These are phyloP conservation scores for Jacana jacana DNA, from an alignment of 2,113 vertebrate species.

Conservation along the genomic window DNA sequence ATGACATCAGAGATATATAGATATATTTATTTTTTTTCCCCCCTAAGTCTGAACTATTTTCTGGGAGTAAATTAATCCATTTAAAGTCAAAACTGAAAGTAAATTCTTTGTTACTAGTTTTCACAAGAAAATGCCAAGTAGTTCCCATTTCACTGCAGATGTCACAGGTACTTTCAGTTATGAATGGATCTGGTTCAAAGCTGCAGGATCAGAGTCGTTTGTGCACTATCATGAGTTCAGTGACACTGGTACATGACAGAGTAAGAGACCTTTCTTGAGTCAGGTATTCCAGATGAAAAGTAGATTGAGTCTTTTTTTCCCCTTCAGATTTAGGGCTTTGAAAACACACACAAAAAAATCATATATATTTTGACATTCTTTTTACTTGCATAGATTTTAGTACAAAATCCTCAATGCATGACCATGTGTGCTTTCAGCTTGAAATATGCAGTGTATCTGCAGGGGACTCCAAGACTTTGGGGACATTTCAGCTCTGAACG, in stretches of 20 bases:
- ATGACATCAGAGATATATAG: not conserved
- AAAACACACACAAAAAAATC: not conserved
- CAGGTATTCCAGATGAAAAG: not conserved
- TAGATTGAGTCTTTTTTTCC: not conserved
- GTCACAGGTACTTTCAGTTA: not conserved
- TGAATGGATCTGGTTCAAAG: constrained; percentile 35
- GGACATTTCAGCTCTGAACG: not conserved
- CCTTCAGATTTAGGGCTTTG: not conserved
- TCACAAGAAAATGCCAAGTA: not conserved
- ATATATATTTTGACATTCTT: not conserved
- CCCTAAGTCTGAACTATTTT: not conserved
- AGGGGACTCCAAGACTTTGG: not conserved
- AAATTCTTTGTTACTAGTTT: not conserved
- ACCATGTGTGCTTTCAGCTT: not conserved
- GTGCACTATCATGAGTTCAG: not conserved
- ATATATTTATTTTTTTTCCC: not conserved
- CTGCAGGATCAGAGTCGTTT: constrained; percentile 27
- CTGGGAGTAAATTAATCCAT: constrained; percentile 1
- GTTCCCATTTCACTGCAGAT: not conserved
- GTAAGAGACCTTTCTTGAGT: not conserved
- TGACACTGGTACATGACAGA: not conserved
- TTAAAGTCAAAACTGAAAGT: not conserved
- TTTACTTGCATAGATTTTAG: not conserved
- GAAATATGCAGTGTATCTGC: not conserved
- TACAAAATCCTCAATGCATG: not conserved